Evolutionary conservation across 2,888 invertebrate species (phyloP).

Genomic region (Aromia moschata): DNA sequence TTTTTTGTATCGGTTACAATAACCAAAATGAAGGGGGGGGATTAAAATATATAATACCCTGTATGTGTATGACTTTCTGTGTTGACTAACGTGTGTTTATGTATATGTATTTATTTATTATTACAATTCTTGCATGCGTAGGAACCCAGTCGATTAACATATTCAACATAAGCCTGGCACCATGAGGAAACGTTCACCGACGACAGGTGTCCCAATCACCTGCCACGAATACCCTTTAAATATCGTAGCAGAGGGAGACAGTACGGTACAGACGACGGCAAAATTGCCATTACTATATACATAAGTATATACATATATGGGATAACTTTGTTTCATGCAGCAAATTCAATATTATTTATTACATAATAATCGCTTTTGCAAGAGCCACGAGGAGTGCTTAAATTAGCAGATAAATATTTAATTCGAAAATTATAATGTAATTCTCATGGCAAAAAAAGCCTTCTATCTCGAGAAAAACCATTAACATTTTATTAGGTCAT

Average conservation of each 20-base stretch:
- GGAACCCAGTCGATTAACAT: conserved; percentile 14
- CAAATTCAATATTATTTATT: background rate
- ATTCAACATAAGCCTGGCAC: conserved; percentile 3
- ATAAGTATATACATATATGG: background rate
- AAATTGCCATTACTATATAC: no score
- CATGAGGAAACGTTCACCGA: conserved; percentile 19
- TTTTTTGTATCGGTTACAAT: no score
- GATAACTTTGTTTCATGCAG: background rate
- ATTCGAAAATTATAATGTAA: no score
- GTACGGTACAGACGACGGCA: no score
- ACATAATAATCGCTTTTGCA: background rate
- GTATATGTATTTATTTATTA: conserved; percentile 6
- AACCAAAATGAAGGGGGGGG: no score
- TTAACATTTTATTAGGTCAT: no score
- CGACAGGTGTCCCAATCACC: conserved; percentile 22
- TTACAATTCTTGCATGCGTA: background rate
- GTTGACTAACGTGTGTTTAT: background rate
- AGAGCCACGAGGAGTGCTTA: background rate
- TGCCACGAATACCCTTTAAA: conserved; percentile 10
- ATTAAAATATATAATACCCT: no score
- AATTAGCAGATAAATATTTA: background rate
- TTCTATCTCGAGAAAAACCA: no score
- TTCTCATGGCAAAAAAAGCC: no score
- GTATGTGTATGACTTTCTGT: no score
- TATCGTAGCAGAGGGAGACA: no score